These are phyloP conservation scores for Pollachius pollachius DNA, from an alignment of 2,113 vertebrate genomes.

Conservation along the genomic window DNA sequence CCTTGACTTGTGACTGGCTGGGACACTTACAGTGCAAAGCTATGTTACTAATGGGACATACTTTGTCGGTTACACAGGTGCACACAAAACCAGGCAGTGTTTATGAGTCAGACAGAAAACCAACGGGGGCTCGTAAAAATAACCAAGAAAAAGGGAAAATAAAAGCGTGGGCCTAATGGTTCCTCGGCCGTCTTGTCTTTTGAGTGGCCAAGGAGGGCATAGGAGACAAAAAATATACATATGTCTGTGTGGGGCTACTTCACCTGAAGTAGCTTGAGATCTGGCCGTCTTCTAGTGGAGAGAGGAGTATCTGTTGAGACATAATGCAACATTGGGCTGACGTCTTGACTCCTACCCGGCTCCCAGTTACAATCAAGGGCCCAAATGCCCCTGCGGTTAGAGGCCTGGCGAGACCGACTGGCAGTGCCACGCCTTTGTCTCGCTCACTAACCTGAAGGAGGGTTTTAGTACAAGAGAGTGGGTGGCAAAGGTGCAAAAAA, in stretches of 20 bases:
- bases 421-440: slow-evolving; percentile 55
- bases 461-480: slow-evolving; percentile 46
- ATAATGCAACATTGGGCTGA: slow-evolving; percentile 27
- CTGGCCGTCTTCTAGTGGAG: slow-evolving; percentile 33
- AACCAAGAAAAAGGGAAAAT: slow-evolving; percentile 27
- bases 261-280: slow-evolving; percentile 36
- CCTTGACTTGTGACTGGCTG: slow-evolving; percentile 11
- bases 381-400: slow-evolving; percentile 40
- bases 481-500: slow-evolving; percentile 23
- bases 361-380: slow-evolving; percentile 53
- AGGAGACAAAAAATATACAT: slow-evolving; percentile 8
- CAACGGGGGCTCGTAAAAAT: background rate
- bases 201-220: slow-evolving; percentile 35
- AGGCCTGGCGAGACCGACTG: slow-evolving; percentile 42
- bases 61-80: background rate
- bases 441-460: slow-evolving; percentile 52
- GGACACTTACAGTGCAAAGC: slow-evolving; percentile 6
- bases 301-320: slow-evolving; percentile 33
- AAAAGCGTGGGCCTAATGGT: slow-evolving; percentile 30
- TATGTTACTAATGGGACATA: background rate
- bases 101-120: background rate
- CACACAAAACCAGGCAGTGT: background rate
- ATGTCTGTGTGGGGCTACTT: slow-evolving; percentile 46
- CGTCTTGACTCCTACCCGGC: slow-evolving; percentile 40
- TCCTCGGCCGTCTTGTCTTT: slow-evolving; percentile 40